Evolutionary conservation across 2,888 invertebrate species (phyloP).

Genomic region (Heliconius ismenius): DNA sequence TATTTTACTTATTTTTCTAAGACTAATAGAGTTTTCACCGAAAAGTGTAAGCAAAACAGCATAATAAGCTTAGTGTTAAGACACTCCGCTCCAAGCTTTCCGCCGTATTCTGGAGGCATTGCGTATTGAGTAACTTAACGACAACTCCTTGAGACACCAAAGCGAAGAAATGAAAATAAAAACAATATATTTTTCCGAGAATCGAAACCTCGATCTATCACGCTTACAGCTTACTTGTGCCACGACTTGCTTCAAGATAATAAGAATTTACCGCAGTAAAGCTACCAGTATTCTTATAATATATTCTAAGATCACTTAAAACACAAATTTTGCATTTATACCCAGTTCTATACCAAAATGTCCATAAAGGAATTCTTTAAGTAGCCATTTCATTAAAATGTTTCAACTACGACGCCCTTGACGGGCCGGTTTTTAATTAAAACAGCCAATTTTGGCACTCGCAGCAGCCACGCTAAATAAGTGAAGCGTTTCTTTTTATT

Average conservation of each 20-base stretch:
- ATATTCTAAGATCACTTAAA: slow-evolving; percentile 19
- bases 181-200: too few species aligned
- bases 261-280: not conserved
- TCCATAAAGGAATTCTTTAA: slow-evolving; percentile 70
- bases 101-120: too few species aligned
- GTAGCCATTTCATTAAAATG: slow-evolving; percentile 73
- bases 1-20: too few species aligned
- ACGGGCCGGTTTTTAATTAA: slow-evolving; percentile 74
- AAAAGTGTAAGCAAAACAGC: too few species aligned
- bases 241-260: not conserved
- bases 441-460: slow-evolving; percentile 69
- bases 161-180: too few species aligned
- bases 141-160: too few species aligned
- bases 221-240: not conserved
- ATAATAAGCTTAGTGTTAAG: too few species aligned
- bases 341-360: slow-evolving; percentile 60
- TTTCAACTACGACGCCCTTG: slow-evolving; percentile 66
- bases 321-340: slow-evolving; percentile 5
- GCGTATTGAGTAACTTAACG: too few species aligned
- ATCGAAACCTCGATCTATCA: too few species aligned
- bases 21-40: too few species aligned
- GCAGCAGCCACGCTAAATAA: slow-evolving; percentile 37
- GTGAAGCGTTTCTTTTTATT: slow-evolving; percentile 26
- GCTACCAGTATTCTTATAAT: not conserved
- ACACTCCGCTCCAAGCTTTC: too few species aligned